Percentiles rank a stretch among this genome's conserved stretches.
Evolutionary conservation across 2,113 vertebrate genomes (phyloP).

Genomic region (Equus quagga): DNA sequence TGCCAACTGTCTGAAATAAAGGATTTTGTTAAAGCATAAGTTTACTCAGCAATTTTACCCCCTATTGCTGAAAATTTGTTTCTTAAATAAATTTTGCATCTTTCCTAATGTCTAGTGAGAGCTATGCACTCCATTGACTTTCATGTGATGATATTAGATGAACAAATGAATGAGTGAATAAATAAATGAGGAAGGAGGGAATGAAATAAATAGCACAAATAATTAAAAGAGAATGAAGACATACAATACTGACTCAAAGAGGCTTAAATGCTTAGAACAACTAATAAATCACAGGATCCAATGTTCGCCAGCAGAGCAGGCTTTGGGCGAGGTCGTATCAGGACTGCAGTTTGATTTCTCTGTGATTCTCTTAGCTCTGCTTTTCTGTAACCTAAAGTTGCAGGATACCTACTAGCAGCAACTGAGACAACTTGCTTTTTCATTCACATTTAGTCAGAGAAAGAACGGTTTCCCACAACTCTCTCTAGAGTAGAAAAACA

Average conservation of each 20-base stretch:
- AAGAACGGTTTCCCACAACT: not conserved
- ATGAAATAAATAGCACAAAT: not conserved
- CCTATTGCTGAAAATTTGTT: not conserved
- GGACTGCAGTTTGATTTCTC: not conserved
- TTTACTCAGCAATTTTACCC: not conserved
- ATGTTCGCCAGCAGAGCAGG: not conserved
- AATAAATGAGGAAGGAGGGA: not conserved
- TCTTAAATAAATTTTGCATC: not conserved
- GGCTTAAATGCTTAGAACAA: slow-evolving; percentile 25
- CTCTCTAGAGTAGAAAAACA: not conserved
- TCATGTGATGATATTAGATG: not conserved
- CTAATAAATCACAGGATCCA: not conserved
- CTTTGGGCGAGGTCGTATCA: not conserved
- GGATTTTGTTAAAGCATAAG: slow-evolving; percentile 23
- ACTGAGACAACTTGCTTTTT: not conserved
- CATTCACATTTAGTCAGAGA: not conserved
- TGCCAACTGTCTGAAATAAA: not conserved
- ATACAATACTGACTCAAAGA: not conserved
- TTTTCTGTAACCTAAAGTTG: not conserved
- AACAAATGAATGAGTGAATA: not conserved
- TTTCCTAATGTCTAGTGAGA: not conserved
- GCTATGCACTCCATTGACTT: not conserved
- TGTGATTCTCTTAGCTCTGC: not conserved
- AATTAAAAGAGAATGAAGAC: not conserved
- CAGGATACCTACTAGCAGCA: not conserved